phyloP scores from a whole-genome alignment of 2,888 invertebrate species.

The Arrhopalites spinosus region DNA sequence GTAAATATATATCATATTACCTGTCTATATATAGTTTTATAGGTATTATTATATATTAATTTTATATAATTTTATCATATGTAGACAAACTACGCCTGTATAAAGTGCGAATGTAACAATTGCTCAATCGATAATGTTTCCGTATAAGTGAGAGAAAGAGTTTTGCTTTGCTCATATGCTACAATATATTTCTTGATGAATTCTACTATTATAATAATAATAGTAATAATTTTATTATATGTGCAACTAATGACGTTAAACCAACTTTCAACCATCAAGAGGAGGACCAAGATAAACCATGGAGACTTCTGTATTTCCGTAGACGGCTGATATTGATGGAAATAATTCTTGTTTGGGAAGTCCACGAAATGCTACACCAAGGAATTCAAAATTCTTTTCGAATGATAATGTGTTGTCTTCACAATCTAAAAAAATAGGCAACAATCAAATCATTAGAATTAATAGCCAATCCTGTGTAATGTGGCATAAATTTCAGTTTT shows the following conservation, averaged over 20 bases:
- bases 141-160: too few relatives aligned
- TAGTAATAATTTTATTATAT: too few relatives aligned
- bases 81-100: neutral
- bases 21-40: too few relatives aligned
- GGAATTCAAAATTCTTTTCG: constrained; percentile 96
- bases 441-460: neutral
- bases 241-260: too few relatives aligned
- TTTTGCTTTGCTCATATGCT: too few relatives aligned
- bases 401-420: constrained; percentile 96
- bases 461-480: too few relatives aligned
- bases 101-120: constrained; percentile 18
- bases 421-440: constrained; percentile 81
- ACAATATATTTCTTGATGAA: too few relatives aligned
- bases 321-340: constrained; percentile 96
- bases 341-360: constrained; percentile 70
- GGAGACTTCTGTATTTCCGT: constrained; percentile 98
- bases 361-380: constrained; percentile 96
- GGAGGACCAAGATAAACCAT: constrained; percentile 98
- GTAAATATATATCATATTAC: too few relatives aligned
- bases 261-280: constrained; percentile 80
- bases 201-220: too few relatives aligned
- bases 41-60: too few relatives aligned
- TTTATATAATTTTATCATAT: neutral
- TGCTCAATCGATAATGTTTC: neutral
- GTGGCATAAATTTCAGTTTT: too few relatives aligned